phyloP scores from a whole-genome alignment of 2,888 invertebrate species.

The Tipula helvola region DNA sequence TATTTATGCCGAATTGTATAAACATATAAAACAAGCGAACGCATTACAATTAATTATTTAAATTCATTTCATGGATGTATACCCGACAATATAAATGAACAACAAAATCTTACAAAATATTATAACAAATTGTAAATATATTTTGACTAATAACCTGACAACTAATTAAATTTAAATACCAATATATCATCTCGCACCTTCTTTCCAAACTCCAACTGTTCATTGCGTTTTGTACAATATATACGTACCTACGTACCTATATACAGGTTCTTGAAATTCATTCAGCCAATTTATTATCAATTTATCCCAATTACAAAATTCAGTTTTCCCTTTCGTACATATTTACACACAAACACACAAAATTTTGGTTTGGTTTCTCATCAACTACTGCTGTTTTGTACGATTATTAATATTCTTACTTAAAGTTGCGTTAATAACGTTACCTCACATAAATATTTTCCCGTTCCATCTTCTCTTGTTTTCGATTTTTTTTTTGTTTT shows the following conservation, averaged over 20 bases:
- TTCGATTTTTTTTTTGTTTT: not conserved
- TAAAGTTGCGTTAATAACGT: not conserved
- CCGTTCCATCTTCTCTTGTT: not conserved
- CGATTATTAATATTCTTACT: not conserved
- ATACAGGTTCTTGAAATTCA: not conserved
- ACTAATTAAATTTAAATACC: not conserved
- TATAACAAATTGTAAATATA: not conserved
- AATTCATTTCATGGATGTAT: too few species aligned
- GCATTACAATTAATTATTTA: too few species aligned
- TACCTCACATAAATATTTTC: not conserved
- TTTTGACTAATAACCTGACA: not conserved
- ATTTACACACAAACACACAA: not conserved
- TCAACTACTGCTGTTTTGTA: not conserved
- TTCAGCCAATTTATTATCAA: not conserved
- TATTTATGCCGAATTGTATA: too few species aligned
- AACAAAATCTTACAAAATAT: not conserved
- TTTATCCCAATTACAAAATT: not conserved
- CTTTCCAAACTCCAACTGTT: not conserved
- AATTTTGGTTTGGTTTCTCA: not conserved
- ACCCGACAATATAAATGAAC: too few species aligned
- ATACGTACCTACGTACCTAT: not conserved
- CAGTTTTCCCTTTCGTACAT: not conserved
- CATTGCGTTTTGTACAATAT: not conserved
- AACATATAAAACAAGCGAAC: too few species aligned
- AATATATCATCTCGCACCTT: not conserved